phyloP scores from a whole-genome alignment of 2,888 invertebrate genomes.

The Lamproptera curius region DNA sequence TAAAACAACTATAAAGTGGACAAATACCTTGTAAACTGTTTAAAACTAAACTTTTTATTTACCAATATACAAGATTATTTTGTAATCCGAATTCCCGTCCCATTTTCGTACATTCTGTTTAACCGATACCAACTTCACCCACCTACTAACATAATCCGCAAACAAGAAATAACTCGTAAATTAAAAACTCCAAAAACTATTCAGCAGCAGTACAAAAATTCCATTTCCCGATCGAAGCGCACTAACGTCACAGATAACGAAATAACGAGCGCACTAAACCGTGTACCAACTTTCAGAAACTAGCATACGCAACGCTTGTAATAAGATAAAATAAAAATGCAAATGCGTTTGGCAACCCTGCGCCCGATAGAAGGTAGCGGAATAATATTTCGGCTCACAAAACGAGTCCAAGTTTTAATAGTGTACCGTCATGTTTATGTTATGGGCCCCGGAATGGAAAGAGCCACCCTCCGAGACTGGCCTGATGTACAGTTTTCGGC shows the following conservation, averaged over 20 bases:
- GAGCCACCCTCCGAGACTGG: constrained; percentile 26
- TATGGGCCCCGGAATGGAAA: constrained; percentile 57
- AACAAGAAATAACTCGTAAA: neutral
- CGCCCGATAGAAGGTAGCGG: constrained; percentile 61
- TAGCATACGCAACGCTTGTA: constrained; percentile 33
- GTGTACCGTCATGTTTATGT: constrained; percentile 74
- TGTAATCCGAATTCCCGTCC: too few species aligned
- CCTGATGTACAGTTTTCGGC: constrained; percentile 30
- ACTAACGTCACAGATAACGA: constrained; percentile 16
- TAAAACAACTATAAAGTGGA: too few species aligned
- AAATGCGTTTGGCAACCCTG: constrained; percentile 66
- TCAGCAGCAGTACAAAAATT: constrained; percentile 16
- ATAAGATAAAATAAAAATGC: constrained; percentile 65
- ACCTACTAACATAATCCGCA: neutral
- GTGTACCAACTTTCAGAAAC: constrained; percentile 32
- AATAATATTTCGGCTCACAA: constrained; percentile 77
- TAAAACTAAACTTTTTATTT: too few species aligned
- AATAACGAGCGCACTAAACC: constrained; percentile 27
- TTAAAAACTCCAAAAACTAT: constrained; percentile 9
- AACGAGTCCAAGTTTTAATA: constrained; percentile 78
- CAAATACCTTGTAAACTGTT: too few species aligned
- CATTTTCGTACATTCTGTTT: too few species aligned
- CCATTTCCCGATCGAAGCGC: constrained; percentile 15
- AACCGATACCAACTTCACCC: neutral
- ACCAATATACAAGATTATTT: too few species aligned